A percentile compares a stretch with the other conserved stretches of the same genome.
Evolutionary conservation across 1,140 invertebrate genomes (phyloP).

Genomic region (Wiebesia pumilae): DNA sequence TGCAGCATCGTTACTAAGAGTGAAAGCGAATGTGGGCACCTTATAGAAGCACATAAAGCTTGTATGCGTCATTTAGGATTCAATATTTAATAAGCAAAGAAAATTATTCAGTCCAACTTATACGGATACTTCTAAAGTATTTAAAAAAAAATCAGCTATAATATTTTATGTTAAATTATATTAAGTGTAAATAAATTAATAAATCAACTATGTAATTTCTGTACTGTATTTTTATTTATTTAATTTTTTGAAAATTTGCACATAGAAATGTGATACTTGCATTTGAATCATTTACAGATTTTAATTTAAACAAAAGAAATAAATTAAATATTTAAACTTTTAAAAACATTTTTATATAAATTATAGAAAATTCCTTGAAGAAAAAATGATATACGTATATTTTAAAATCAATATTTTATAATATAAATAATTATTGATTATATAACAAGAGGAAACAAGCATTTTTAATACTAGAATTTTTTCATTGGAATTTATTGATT

Average conservation of each 20-base stretch:
- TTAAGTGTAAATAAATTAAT: conserved; percentile 46
- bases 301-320: too few species aligned
- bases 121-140: conserved; percentile 29
- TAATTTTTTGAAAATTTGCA: too few species aligned
- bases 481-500: conserved; percentile 41
- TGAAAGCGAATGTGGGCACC: conserved; percentile 90
- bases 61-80: conserved; percentile 98
- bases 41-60: conserved; percentile 97
- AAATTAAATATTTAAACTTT: too few species aligned
- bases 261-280: too few species aligned
- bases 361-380: not conserved
- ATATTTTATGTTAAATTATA: conserved; percentile 41
- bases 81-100: conserved; percentile 82
- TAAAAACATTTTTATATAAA: too few species aligned
- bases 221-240: not conserved
- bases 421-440: not conserved
- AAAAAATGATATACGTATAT: not conserved
- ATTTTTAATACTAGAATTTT: conserved; percentile 2
- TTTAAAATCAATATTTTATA: not conserved
- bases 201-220: conserved; percentile 16
- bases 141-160: conserved; percentile 1
- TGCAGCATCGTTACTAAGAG: conserved; percentile 94
- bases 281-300: too few species aligned
- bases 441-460: not conserved
- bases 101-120: not conserved